A percentile compares a stretch with the other conserved stretches of the same genome.
These are phyloP conservation scores for Tupaia tana DNA, from an alignment of 2,113 vertebrate species.

Conservation along the genomic window DNA sequence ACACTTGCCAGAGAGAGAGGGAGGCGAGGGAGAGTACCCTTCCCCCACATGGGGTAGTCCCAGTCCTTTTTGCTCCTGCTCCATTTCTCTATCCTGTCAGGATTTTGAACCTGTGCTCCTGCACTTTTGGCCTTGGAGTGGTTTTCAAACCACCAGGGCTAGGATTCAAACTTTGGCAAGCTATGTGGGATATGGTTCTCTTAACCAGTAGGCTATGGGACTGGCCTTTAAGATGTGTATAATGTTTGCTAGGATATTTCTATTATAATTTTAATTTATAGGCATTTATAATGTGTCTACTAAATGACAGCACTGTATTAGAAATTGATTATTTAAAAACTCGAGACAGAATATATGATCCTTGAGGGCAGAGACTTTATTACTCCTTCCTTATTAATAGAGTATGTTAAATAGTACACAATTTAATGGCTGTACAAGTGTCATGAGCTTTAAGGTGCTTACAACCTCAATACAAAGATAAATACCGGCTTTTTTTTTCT, in stretches of 20 bases:
- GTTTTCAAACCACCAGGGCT: no score
- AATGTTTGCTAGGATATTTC: neutral
- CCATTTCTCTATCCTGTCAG: no score
- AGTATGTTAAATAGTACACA: neutral
- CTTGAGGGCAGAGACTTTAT: neutral
- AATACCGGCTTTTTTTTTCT: neutral
- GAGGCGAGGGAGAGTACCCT: no score
- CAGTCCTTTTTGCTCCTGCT: no score
- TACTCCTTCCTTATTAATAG: neutral
- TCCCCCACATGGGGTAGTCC: no score
- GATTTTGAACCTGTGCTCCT: no score
- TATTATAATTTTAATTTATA: slow-evolving; percentile 21
- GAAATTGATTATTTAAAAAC: neutral
- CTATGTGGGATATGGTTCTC: no score
- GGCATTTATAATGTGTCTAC: neutral
- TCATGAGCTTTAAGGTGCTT: neutral
- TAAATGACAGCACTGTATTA: neutral
- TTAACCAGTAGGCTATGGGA: no score
- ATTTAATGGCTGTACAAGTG: neutral
- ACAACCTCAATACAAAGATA: neutral
- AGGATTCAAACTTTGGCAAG: no score
- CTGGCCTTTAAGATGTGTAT: neutral
- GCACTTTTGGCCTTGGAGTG: no score
- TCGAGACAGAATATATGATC: neutral
- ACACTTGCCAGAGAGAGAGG: no score